Percentiles rank a stretch among this genome's conserved stretches.
These are phyloP conservation scores for Aspidiotus rigidus DNA, from an alignment of 2,888 invertebrate species.

Conservation along the genomic window DNA sequence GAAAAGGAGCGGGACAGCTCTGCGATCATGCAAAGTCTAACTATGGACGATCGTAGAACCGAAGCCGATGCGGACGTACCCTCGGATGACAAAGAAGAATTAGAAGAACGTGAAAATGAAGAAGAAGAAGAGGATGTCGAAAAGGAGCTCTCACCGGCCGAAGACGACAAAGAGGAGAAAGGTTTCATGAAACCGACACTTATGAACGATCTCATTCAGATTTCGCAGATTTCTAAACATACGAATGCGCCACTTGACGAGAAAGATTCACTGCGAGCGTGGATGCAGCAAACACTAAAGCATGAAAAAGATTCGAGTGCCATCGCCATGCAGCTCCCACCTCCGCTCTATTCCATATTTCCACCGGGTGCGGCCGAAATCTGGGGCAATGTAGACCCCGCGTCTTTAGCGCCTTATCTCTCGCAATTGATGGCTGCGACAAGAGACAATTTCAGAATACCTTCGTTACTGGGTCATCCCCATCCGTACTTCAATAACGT, in stretches of 20 bases:
- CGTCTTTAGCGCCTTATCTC: constrained; percentile 46
- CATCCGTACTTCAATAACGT: constrained; percentile 47
- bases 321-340: constrained; percentile 26
- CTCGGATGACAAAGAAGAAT: constrained; percentile 35
- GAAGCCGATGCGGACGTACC: constrained; percentile 19
- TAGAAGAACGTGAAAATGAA: constrained; percentile 36
- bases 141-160: constrained; percentile 49
- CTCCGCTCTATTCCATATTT: constrained; percentile 34
- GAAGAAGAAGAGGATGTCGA: constrained; percentile 37
- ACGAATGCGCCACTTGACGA: constrained; percentile 41
- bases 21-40: constrained; percentile 40
- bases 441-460: constrained; percentile 35
- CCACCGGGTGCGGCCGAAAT: constrained; percentile 37
- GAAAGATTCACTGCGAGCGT: constrained; percentile 48
- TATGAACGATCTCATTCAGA: constrained; percentile 52
- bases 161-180: constrained; percentile 52
- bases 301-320: constrained; percentile 34
- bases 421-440: constrained; percentile 35
- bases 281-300: constrained; percentile 42
- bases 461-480: constrained; percentile 36
- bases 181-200: constrained; percentile 51
- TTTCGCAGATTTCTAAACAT: constrained; percentile 47
- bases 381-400: constrained; percentile 44
- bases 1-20: constrained; percentile 56
- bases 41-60: constrained; percentile 36